Evolutionary conservation across 2,113 vertebrate genomes (phyloP).

Genomic region (Hippocampus zosterae): DNA sequence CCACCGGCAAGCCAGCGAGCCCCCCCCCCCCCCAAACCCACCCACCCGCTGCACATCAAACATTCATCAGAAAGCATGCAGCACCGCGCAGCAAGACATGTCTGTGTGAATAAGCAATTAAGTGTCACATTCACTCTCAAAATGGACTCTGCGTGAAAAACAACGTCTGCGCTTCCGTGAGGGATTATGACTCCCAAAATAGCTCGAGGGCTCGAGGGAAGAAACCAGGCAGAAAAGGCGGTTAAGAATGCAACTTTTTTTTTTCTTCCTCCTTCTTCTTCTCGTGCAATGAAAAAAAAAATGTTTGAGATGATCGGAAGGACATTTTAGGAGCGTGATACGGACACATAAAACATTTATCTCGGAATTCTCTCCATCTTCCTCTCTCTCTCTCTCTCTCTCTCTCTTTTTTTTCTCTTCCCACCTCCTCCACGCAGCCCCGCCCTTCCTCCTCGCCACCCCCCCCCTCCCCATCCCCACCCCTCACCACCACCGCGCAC

Average conservation of each 20-base stretch:
- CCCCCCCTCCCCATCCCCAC: conserved; percentile 49
- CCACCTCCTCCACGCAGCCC: conserved; percentile 48
- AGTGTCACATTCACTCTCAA: conserved; percentile 14
- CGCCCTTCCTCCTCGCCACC: conserved; percentile 47
- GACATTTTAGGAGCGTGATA: conserved; percentile 57
- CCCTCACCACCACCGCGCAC: conserved; percentile 43
- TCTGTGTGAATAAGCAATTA: conserved; percentile 35
- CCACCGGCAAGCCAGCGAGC: neutral
- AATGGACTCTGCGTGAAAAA: conserved; percentile 6
- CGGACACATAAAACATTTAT: conserved; percentile 71
- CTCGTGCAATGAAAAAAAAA: conserved; percentile 1
- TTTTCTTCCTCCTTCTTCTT: neutral
- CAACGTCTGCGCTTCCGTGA: neutral
- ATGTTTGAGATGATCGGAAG: conserved; percentile 8
- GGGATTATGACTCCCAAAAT: conserved; percentile 18
- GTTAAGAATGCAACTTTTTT: neutral
- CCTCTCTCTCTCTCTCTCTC: conserved; percentile 14
- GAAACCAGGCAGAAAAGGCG: conserved; percentile 4
- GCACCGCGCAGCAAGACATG: conserved; percentile 55
- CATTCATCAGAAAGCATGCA: conserved; percentile 79
- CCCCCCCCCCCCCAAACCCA: conserved; percentile 22
- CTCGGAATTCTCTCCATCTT: conserved; percentile 49
- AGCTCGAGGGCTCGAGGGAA: neutral
- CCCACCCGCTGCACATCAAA: conserved; percentile 81
- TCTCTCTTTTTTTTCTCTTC: conserved; percentile 17